A percentile compares a stretch with the other conserved stretches of the same genome.
phyloP scores from a whole-genome alignment of 2,113 vertebrate species.

The Lepus europaeus region DNA sequence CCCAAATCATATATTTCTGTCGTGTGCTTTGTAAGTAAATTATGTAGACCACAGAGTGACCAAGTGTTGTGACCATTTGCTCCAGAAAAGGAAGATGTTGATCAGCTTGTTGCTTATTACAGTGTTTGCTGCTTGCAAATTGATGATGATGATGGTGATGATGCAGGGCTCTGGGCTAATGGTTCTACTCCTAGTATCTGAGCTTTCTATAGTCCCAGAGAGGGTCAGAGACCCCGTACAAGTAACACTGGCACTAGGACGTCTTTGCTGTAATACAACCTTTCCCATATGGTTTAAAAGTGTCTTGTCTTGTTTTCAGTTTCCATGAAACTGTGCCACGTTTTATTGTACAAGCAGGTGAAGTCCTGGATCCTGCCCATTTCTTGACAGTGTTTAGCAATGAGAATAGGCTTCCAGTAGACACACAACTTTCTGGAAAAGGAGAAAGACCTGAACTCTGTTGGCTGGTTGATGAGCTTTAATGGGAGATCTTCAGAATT shows the following conservation, averaged over 20 bases:
- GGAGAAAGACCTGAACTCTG: background rate
- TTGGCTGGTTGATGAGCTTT: background rate
- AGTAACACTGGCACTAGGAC: background rate
- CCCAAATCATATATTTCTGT: background rate
- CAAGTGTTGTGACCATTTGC: background rate
- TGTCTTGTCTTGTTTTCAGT: background rate
- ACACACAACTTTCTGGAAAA: background rate
- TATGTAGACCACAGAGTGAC: background rate
- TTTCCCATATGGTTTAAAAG: background rate
- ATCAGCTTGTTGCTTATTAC: background rate
- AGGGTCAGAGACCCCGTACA: fast-evolving
- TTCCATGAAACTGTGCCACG: background rate
- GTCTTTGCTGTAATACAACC: background rate
- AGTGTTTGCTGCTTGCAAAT: background rate
- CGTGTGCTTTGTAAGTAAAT: background rate
- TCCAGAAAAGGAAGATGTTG: background rate
- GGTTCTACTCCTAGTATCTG: background rate
- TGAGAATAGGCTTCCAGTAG: background rate
- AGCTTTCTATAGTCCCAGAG: background rate
- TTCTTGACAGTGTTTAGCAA: background rate
- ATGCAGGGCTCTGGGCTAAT: fast-evolving
- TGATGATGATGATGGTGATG: too few relatives aligned
- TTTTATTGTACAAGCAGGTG: background rate
- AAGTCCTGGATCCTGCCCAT: background rate
- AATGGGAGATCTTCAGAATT: background rate